Conservation (phyloP, 35 echinoderm and acorn worm species). For the Patiria miniata region DNA sequence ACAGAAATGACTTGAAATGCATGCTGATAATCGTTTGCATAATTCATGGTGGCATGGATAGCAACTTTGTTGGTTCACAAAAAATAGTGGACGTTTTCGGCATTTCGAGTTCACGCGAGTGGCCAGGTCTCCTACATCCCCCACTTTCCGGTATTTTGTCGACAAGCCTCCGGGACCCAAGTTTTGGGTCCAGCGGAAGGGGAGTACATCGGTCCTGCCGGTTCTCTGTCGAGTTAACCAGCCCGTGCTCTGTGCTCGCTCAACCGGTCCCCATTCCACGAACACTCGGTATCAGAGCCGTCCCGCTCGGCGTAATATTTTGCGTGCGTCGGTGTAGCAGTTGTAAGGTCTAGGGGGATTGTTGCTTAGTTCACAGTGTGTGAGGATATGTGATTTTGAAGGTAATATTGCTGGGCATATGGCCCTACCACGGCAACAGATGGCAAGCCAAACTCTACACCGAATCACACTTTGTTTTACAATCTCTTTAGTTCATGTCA, state of each 20-base stretch:
- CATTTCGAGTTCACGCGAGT: too few species aligned
- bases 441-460: not conserved
- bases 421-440: slow-evolving; percentile 3
- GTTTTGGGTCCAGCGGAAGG: not conserved
- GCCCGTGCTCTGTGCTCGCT: not conserved
- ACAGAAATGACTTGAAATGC: too few species aligned
- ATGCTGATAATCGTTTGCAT: too few species aligned
- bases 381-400: slow-evolving; percentile 9
- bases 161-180: not conserved
- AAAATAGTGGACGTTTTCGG: too few species aligned
- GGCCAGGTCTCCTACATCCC: not conserved
- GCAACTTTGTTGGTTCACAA: too few species aligned
- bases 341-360: not conserved
- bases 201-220: not conserved
- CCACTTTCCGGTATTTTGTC: not conserved
- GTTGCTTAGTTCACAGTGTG: not conserved
- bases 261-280: not conserved
- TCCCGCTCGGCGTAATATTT: not conserved
- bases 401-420: slow-evolving; percentile 11
- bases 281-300: too few species aligned
- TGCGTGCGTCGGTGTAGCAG: not conserved
- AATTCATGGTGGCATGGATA: too few species aligned
- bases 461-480: slow-evolving; percentile 26
- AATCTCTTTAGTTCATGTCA: not conserved
- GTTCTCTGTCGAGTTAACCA: not conserved